Evolutionary conservation across 2,797 vertebrate species (phyloP).

Genomic region (Protosalanx chinensis): DNA sequence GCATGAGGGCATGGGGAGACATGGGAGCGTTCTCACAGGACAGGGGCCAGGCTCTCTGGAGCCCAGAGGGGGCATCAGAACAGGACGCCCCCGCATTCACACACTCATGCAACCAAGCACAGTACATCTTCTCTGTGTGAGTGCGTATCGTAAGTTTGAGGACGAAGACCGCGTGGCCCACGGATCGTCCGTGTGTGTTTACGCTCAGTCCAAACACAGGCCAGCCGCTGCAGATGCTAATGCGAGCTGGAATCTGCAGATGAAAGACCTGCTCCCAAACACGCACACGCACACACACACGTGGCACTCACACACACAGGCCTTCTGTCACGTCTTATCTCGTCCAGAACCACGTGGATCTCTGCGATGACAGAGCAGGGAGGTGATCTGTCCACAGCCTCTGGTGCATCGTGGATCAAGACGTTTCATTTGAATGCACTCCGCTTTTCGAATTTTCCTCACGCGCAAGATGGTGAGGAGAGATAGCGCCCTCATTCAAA

Average conservation of each 20-base stretch:
- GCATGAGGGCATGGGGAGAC: constrained; percentile 51
- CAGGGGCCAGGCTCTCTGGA: constrained; percentile 8
- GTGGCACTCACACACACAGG: too few species aligned
- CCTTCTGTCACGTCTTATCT: too few species aligned
- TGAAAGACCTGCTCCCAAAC: constrained; percentile 61
- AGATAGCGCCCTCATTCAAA: background rate
- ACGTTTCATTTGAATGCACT: too few species aligned
- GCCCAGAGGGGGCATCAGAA: constrained; percentile 33
- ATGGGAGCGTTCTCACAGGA: constrained; percentile 47
- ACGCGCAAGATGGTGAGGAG: background rate
- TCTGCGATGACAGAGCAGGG: too few species aligned
- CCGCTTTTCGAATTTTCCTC: too few species aligned
- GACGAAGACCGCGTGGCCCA: constrained; percentile 58
- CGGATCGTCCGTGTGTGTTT: constrained; percentile 69
- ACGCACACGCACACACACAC: background rate
- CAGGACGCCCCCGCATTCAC: constrained; percentile 6
- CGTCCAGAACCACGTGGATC: too few species aligned
- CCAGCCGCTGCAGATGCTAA: constrained; percentile 69
- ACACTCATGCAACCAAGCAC: background rate
- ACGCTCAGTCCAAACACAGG: constrained; percentile 70
- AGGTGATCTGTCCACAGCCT: too few species aligned
- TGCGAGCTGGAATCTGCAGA: constrained; percentile 72
- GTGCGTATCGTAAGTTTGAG: constrained; percentile 48
- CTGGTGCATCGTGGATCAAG: background rate
- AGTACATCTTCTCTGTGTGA: constrained; percentile 7